Conservation (phyloP, 1,140 invertebrate species). For the Diabrotica undecimpunctata region DNA sequence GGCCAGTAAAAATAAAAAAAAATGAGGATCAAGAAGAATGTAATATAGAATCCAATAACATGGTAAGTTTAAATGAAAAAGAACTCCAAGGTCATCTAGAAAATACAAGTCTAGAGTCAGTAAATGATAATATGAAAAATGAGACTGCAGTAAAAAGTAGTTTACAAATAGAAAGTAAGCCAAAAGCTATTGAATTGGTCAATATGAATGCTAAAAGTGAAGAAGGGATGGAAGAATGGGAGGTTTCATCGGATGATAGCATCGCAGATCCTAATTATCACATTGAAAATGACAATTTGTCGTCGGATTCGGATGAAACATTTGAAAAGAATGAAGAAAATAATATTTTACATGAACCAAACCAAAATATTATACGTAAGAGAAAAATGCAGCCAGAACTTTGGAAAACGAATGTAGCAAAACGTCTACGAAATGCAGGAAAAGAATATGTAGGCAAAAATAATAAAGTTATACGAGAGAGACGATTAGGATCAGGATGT, state of each 20-base stretch:
- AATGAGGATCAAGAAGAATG: background rate
- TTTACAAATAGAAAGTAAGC: slow-evolving; percentile 1
- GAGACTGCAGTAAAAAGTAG: background rate
- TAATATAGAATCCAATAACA: slow-evolving; percentile 3
- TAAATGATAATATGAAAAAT: background rate
- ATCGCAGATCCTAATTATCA: slow-evolving; percentile 6
- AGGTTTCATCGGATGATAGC: slow-evolving; percentile 12
- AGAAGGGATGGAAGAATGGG: slow-evolving; percentile 7
- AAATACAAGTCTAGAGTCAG: background rate
- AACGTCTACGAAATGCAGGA: too few relatives aligned
- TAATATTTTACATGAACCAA: too few relatives aligned
- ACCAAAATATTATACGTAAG: too few relatives aligned
- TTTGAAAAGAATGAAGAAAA: too few relatives aligned
- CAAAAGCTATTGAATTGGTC: background rate
- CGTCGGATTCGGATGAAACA: background rate
- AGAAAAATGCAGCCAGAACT: slow-evolving; percentile 41
- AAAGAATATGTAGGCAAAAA: too few relatives aligned
- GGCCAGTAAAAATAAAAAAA: background rate
- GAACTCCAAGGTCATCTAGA: background rate
- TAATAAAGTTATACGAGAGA: too few relatives aligned
- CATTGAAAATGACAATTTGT: background rate
- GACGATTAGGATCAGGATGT: too few relatives aligned
- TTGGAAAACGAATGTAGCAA: too few relatives aligned
- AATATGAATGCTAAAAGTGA: slow-evolving; percentile 8
- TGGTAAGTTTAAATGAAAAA: slow-evolving; percentile 1